Percentiles rank a stretch among this genome's conserved stretches.
Evolutionary conservation across 2,797 vertebrate genomes (phyloP).

Genomic region (Tragelaphus eurycerus): DNA sequence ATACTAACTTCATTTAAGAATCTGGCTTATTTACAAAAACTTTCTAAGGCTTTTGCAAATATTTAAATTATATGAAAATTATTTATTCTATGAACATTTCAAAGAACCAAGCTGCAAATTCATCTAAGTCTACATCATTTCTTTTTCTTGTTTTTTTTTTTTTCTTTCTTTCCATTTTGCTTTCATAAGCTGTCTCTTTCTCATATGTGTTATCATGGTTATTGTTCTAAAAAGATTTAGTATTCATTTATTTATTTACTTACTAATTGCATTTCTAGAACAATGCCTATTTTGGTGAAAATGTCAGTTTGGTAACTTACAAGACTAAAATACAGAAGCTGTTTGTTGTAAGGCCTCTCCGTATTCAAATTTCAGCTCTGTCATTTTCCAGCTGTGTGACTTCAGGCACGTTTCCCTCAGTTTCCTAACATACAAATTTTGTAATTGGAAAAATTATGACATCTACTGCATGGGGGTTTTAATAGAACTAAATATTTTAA

Average conservation of each 20-base stretch:
- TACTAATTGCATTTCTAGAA: neutral
- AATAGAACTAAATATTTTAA: neutral
- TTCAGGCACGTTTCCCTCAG: neutral
- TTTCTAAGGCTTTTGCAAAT: neutral
- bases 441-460: neutral
- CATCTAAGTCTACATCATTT: neutral
- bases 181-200: neutral
- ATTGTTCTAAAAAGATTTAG: neutral
- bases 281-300: neutral
- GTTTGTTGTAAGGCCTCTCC: neutral
- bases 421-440: neutral
- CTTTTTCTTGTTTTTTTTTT: too few relatives aligned
- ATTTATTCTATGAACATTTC: neutral
- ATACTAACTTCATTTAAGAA: neutral
- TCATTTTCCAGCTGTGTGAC: neutral
- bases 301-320: neutral
- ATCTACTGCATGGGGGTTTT: neutral
- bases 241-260: neutral
- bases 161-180: neutral
- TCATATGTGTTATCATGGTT: neutral
- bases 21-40: neutral
- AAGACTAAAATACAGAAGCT: neutral
- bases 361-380: neutral
- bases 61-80: neutral
- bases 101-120: neutral